Base-by-base conservation (phyloP, 2,888 invertebrate genomes). In the Germaria angustata region DNA sequence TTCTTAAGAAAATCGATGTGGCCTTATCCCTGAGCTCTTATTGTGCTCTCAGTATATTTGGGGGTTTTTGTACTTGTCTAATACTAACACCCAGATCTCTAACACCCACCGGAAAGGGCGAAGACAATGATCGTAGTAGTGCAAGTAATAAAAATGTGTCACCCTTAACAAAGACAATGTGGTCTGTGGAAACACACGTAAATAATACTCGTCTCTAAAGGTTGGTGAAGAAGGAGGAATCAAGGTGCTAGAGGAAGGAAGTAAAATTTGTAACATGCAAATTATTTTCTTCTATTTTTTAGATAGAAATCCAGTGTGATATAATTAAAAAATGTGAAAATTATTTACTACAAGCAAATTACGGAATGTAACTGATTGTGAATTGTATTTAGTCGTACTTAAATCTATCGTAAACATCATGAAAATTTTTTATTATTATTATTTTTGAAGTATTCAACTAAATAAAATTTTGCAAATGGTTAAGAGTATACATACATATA, bases 1-100 rank as follows among this genome's bases (percentile, higher is more conserved):
- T 90, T 4, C 86, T 91, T 0, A 89, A 87, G 77, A 88, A 87
- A 55, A 87, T 90, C 82, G 88, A 91, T 77, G 87, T 88, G 0
- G 89, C 91, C 2, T 84, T 91, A 39, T 91, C 91, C 6, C 84
- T 91, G 39, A 89, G 88, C 61, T 87, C 89, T 9, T 91, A 90
- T 53, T 87, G 89, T 32, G 82, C 87, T 6, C 85, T 91, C 4
- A 89, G 89, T 77, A 87, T 91, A 39, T 81, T 90, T 24, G 91
- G 91, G 1, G 91, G 91, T 34, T 87, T 91, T 55, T 90, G 89
- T 72, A 88, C 89, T 9, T 89, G 89, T 51, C 82, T 88, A 28
- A 84, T 91, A 6, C 84, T 88, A 2, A 88, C 90, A 7, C 90
- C 90, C 2, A 73, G 87, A 3, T 17, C 32, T 0, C 1, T 69